A percentile compares a stretch with the other conserved stretches of the same genome.
phyloP scores from a whole-genome alignment of 2,888 invertebrate species.

The Heliconius ismenius region DNA sequence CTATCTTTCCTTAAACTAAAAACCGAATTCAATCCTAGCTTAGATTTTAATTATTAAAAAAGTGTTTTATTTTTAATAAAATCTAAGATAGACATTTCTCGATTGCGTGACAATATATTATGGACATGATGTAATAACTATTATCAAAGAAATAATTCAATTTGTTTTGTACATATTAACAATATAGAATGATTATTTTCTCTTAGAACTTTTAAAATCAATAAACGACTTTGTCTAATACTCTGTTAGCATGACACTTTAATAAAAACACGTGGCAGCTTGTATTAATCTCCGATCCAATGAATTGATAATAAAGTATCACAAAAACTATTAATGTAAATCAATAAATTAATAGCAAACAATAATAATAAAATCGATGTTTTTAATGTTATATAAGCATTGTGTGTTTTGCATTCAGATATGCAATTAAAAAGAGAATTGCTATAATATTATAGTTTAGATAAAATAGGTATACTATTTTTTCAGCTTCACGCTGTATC shows the following conservation, averaged over 20 bases:
- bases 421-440: not conserved
- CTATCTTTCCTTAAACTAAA: too few relatives aligned
- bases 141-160: too few relatives aligned
- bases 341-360: constrained; percentile 17
- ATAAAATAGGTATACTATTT: not conserved
- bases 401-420: not conserved
- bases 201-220: not conserved
- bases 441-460: not conserved
- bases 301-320: constrained; percentile 25
- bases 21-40: too few relatives aligned
- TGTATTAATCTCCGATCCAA: constrained; percentile 1
- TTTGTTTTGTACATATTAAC: not conserved
- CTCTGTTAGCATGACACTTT: too few relatives aligned
- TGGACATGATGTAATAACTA: too few relatives aligned
- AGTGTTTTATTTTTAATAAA: too few relatives aligned
- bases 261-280: not conserved
- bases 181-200: not conserved
- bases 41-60: too few relatives aligned
- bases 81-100: too few relatives aligned
- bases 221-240: not conserved
- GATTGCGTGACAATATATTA: too few relatives aligned
- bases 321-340: constrained; percentile 23
- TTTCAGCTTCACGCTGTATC: too few relatives aligned
- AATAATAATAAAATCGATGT: not conserved
- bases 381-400: not conserved